phyloP scores from a whole-genome alignment of 2,888 invertebrate species.

The Pachliopta kotzebuea region DNA sequence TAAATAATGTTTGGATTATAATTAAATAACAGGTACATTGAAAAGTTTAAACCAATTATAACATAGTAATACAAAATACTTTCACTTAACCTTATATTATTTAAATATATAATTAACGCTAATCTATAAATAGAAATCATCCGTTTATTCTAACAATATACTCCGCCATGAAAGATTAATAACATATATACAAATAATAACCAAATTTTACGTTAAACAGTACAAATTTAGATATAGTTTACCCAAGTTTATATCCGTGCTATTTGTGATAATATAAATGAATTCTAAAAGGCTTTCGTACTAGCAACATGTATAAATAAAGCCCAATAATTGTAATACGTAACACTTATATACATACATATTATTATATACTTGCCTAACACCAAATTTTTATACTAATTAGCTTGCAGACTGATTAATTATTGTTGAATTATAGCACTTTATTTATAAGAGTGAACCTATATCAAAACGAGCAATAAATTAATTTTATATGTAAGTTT shows the following conservation, averaged over 20 bases:
- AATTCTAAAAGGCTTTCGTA: slow-evolving; percentile 9
- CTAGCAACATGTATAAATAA: slow-evolving; percentile 8
- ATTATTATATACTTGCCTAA: slow-evolving; percentile 24
- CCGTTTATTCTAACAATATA: not conserved
- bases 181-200: slow-evolving; percentile 12
- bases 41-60: not conserved
- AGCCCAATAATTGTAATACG: not conserved
- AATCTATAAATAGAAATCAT: not conserved
- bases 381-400: slow-evolving; percentile 23
- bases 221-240: slow-evolving; percentile 27
- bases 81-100: no score
- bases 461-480: slow-evolving; percentile 27
- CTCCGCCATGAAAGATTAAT: not conserved
- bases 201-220: slow-evolving; percentile 26
- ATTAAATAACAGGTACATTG: not conserved
- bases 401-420: slow-evolving; percentile 27
- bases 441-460: slow-evolving; percentile 13
- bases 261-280: slow-evolving; percentile 20
- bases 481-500: slow-evolving; percentile 19
- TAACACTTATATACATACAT: slow-evolving; percentile 1
- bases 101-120: no score
- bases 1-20: slow-evolving; percentile 1
- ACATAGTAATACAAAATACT: no score
- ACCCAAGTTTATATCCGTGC: slow-evolving; percentile 6
- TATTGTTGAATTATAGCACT: slow-evolving; percentile 21